Base-by-base conservation (phyloP, 2,888 invertebrate genomes). In the Zootermopsis nevadensis region DNA sequence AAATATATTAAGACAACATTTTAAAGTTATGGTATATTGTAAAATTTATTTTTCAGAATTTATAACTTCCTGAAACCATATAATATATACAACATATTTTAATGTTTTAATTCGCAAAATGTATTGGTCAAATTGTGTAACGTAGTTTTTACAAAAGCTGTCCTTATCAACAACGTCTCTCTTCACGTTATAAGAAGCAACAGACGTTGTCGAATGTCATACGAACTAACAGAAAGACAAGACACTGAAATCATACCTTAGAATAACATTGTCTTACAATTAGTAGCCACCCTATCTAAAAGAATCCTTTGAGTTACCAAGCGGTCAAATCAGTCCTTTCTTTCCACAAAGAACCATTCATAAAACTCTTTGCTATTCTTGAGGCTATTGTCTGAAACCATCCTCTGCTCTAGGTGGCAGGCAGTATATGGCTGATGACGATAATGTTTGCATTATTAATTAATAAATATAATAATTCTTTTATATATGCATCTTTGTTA, bases 401-500 rank as follows among this genome's bases (percentile, higher is more conserved):
- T 74, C 66, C 79, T 27, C 60, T 76, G 38, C 27, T 76, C 35
- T 42, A 22, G 60, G 79, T 79, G 79, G 60, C 79, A 66, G 79
- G 79, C 79, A 79, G 79, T 79, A 79, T 55, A 35, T 35, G 79
- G 79, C 79, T 79, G 79, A 38, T 79, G 74, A 69, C 69, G 30
- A 35, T 33, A 60, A 10, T 60, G 12, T 60, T 60, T 60, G n/a
- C n/a, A 60, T 60, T 60, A n/a, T 10, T 60, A 60, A 60, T 60
- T 12, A 27, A 27, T 27, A 60, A 60, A 60, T 27, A 27, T 60
- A 60, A 60, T 60, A 60, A 33, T 69, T 31, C 19, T 33, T 33
- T 1, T 33, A 30, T 69, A 69, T 33, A 69, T 69, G 33, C 7
- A 15, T 33, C 22, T 69, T 33, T 22, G 24, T 69, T 69, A 33